Evolutionary conservation across 2,888 invertebrate genomes (phyloP).

Genomic region (Cryptops parisi): DNA sequence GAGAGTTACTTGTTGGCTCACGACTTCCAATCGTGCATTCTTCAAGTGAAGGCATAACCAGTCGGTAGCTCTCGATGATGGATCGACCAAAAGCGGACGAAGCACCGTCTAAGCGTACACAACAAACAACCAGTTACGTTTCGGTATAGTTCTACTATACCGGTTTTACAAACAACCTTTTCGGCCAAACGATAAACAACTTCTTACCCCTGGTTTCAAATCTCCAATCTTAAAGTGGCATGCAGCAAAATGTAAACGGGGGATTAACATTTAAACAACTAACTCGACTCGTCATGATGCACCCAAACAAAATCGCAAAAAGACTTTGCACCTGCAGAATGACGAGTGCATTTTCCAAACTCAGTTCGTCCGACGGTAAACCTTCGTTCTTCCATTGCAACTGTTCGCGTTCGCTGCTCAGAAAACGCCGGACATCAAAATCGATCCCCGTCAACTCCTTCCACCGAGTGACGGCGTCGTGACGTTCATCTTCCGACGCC

Average conservation of each 20-base stretch:
- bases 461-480: conserved; percentile 37
- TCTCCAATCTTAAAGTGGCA: conserved; percentile 5
- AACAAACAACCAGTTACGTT: too few species aligned
- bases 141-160: too few species aligned
- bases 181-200: not conserved
- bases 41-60: conserved; percentile 65
- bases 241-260: not conserved
- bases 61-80: conserved; percentile 62
- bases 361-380: conserved; percentile 58
- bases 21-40: conserved; percentile 52
- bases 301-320: not conserved
- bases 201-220: conserved; percentile 8
- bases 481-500: conserved; percentile 52
- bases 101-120: conserved; percentile 40
- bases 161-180: conserved; percentile 4
- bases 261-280: not conserved
- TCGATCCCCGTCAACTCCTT: conserved; percentile 28
- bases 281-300: not conserved
- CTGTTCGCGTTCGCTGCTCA: conserved; percentile 56
- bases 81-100: conserved; percentile 73
- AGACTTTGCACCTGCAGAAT: conserved; percentile 47
- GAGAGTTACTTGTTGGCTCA: conserved; percentile 48
- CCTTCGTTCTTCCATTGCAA: conserved; percentile 76
- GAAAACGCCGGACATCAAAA: conserved; percentile 43
- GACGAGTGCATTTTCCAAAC: conserved; percentile 65